Evolutionary conservation across 2,113 vertebrate genomes (phyloP).

Genomic region (Cavia aperea): DNA sequence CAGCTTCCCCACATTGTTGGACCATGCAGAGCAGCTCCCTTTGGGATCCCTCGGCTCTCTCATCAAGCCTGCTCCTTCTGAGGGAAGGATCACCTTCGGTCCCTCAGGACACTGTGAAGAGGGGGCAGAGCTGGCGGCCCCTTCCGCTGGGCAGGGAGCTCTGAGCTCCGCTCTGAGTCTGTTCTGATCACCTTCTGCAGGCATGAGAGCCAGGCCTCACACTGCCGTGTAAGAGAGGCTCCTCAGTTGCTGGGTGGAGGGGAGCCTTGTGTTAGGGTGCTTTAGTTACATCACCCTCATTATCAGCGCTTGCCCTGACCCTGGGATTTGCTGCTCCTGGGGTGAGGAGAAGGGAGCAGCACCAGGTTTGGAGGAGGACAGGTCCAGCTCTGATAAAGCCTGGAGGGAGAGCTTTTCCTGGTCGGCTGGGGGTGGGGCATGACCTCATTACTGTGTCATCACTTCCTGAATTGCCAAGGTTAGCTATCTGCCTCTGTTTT

Average conservation of each 20-base stretch:
- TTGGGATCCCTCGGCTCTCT: background rate
- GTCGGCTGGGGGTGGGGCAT: background rate
- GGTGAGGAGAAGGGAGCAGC: background rate
- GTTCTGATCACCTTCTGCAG: background rate
- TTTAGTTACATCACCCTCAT: background rate
- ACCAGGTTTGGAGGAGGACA: background rate
- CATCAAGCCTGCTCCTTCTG: background rate
- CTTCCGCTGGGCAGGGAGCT: rapidly evolving
- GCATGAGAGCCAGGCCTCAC: background rate
- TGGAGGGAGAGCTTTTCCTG: background rate
- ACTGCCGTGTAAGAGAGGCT: background rate
- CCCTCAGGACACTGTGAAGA: background rate
- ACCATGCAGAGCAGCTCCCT: background rate
- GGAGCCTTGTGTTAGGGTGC: background rate
- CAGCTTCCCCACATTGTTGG: background rate
- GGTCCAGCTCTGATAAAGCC: background rate
- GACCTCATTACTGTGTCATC: background rate
- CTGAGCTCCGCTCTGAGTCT: background rate
- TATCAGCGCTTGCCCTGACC: background rate
- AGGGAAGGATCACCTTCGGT: background rate
- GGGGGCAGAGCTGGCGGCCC: too few relatives aligned
- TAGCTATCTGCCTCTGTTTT: background rate
- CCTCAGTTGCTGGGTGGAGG: background rate
- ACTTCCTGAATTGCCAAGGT: background rate
- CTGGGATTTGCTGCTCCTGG: background rate